Conservation (phyloP, 1,140 invertebrate species). For the Anastrepha obliqua region DNA sequence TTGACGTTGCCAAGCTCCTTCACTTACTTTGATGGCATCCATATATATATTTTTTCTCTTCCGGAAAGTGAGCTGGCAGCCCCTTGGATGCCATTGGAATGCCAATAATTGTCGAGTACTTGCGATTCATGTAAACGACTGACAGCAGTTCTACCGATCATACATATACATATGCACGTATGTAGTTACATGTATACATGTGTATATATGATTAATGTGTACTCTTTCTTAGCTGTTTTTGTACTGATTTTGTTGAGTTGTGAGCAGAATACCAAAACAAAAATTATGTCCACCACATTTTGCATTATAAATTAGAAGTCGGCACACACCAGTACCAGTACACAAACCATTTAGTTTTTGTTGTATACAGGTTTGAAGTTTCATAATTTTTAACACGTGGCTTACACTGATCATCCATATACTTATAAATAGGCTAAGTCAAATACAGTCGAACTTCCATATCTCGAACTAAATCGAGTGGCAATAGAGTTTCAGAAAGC, state of each 20-base stretch:
- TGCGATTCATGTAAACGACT: background rate
- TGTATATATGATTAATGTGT: background rate
- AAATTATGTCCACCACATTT: background rate
- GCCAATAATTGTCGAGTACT: background rate
- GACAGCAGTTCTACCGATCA: background rate
- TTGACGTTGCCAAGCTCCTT: background rate
- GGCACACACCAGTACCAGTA: too few species aligned
- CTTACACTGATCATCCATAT: too few species aligned
- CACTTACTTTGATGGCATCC: background rate
- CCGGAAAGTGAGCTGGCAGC: background rate
- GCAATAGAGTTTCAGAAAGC: too few species aligned
- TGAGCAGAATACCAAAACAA: conserved; percentile 13
- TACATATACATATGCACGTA: background rate
- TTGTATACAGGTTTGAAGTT: too few species aligned
- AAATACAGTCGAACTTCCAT: too few species aligned
- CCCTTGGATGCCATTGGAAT: background rate
- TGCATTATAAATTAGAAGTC: background rate
- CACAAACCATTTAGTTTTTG: too few species aligned
- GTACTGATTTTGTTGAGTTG: background rate
- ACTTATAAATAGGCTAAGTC: too few species aligned
- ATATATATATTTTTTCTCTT: background rate
- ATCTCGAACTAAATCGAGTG: too few species aligned
- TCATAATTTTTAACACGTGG: too few species aligned
- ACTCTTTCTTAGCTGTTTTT: background rate
- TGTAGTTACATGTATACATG: background rate